Evolutionary conservation across 2,888 invertebrate species (phyloP).

Genomic region (Leptura quadrifasciata): DNA sequence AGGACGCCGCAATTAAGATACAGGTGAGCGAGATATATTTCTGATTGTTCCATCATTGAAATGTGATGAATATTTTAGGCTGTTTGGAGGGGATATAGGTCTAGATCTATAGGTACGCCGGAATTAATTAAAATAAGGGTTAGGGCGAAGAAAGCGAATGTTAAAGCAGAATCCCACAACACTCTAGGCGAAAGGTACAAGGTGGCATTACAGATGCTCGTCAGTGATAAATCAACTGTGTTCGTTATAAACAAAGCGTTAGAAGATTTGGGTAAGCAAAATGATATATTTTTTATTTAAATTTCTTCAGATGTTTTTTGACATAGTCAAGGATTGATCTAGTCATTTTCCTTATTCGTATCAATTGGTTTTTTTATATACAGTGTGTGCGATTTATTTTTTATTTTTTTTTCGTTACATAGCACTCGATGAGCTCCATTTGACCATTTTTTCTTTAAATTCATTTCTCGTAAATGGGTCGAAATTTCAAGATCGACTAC

Average conservation of each 20-base stretch:
- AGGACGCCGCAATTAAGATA: constrained; percentile 79
- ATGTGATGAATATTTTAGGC: constrained; percentile 60
- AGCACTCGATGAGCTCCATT: too few species aligned
- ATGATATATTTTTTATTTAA: too few species aligned
- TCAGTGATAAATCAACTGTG: constrained; percentile 64
- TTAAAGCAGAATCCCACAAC: constrained; percentile 64
- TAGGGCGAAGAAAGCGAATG: constrained; percentile 67
- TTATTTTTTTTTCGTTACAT: too few species aligned
- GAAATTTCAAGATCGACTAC: too few species aligned
- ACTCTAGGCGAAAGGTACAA: constrained; percentile 69
- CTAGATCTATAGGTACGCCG: constrained; percentile 62
- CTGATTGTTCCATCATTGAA: neutral
- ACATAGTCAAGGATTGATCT: too few species aligned
- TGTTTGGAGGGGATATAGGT: constrained; percentile 72
- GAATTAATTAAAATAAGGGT: constrained; percentile 65
- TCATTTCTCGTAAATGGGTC: too few species aligned
- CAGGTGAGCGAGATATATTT: constrained; percentile 74
- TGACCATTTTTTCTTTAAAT: too few species aligned
- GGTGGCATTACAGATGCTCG: constrained; percentile 67
- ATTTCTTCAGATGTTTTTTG: too few species aligned
- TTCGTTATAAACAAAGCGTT: constrained; percentile 71
- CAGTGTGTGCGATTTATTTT: too few species aligned
- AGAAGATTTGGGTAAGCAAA: constrained; percentile 70
- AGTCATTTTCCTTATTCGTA: too few species aligned
- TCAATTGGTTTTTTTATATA: too few species aligned